Evolutionary conservation across 2,113 vertebrate species (phyloP).

Genomic region (Dendrocopos noguchii): DNA sequence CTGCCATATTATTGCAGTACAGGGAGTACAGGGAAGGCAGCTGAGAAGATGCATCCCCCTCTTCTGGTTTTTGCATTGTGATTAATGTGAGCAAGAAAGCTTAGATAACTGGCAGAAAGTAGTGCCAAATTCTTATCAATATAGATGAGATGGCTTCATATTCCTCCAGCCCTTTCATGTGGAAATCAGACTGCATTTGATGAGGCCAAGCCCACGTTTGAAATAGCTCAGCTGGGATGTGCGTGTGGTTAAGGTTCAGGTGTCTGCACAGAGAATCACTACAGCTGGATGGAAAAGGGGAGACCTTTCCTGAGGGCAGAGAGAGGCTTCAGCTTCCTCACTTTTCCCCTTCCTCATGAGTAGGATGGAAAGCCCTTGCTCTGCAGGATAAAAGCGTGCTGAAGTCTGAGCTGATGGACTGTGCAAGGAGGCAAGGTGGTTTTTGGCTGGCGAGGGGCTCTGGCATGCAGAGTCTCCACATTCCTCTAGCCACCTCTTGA

Average conservation of each 20-base stretch:
- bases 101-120: constrained; percentile 20
- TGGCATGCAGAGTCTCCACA: fast-evolving
- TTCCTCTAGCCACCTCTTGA: background rate
- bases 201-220: constrained; percentile 43
- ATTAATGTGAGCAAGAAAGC: constrained; percentile 39
- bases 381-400: fast-evolving
- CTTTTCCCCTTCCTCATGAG: background rate
- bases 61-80: background rate
- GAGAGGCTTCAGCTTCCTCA: background rate
- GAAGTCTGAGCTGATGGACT: background rate
- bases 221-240: constrained; percentile 38
- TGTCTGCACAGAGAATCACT: background rate
- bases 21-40: background rate
- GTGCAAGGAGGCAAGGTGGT: background rate
- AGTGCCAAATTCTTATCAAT: constrained; percentile 56
- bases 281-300: background rate
- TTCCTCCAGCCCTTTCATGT: constrained; percentile 58
- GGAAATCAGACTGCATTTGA: constrained; percentile 50
- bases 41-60: background rate
- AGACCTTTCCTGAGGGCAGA: background rate
- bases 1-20: background rate
- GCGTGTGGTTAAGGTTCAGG: background rate
- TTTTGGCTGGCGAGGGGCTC: background rate
- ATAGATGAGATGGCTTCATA: constrained; percentile 46
- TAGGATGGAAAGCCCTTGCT: background rate